Evolutionary conservation across 30 jellyfish, hydroid and myxozoan genomes (phyloP).

Genomic region (Aurelia coerulea): DNA sequence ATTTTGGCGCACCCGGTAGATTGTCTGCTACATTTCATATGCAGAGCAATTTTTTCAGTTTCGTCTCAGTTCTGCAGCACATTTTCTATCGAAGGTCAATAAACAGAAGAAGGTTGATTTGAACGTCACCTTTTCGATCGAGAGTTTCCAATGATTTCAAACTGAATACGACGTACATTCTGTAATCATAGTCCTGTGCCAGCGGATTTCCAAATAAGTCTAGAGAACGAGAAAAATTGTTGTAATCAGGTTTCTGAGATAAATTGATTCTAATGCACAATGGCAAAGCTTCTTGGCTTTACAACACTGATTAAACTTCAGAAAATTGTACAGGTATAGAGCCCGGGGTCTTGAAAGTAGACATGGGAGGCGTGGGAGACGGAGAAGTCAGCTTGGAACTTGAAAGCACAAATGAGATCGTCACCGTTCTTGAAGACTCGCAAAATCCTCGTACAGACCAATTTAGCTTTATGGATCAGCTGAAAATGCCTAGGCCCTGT

Average conservation of each 20-base stretch:
- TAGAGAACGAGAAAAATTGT: not conserved
- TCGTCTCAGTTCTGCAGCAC: too few species aligned
- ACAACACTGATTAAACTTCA: too few species aligned
- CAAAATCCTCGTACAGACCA: not conserved
- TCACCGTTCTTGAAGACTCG: not conserved
- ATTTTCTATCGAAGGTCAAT: too few species aligned
- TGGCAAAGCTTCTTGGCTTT: too few species aligned
- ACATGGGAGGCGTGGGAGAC: not conserved
- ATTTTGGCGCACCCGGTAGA: too few species aligned
- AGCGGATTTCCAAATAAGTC: constrained; percentile 82
- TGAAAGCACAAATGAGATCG: not conserved
- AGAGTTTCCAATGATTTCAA: constrained; percentile 59
- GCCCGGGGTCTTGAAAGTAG: too few species aligned
- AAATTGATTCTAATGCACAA: too few species aligned
- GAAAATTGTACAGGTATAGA: too few species aligned
- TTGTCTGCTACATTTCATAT: too few species aligned
- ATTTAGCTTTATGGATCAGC: constrained; percentile 16
- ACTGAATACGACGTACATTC: constrained; percentile 46
- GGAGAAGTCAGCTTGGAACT: constrained; percentile 8
- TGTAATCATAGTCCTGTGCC: constrained; percentile 73
- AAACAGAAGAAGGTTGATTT: too few species aligned
- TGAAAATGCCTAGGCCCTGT: constrained; percentile 81
- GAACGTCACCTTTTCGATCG: constrained; percentile 66
- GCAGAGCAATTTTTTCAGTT: too few species aligned
- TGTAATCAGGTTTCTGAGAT: too few species aligned